Evolutionary conservation across 1,140 invertebrate genomes (phyloP), one percentile per base, ranked within the genome.

Genomic region (Heliconius nattereri): DNA sequence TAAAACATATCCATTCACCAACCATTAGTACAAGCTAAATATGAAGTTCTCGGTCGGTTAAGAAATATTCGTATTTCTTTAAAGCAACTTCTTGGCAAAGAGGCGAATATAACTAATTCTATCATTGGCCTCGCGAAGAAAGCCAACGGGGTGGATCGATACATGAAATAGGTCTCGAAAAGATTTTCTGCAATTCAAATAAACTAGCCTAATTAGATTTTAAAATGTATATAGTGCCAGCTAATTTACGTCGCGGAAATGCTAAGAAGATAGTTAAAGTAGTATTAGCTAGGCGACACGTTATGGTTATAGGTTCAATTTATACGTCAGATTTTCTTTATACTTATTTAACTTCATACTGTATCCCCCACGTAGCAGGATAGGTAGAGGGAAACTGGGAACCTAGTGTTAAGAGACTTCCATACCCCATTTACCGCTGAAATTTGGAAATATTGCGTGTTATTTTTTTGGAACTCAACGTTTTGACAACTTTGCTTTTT

Each of bases 31-130:
- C 20, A 57, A n/a, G n/a, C 54, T 57, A 57, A 57, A 66, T 29
- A 66, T 29, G 9, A 66, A 26, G 11, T 66, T 75, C 52, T 75
- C 74, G 60, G 60, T 66, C 52, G 74, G 54, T 66, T 60, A 75
- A 75, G 35, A 75, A 75, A 60, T 71, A 78, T n/a, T n/a, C n/a
- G n/a, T n/a, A n/a, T 78, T 78, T 78, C 76, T 72, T 54, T 72
- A 71, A 52, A 72, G 76, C 49, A 66, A 71, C 60, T 70, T 71
- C 76, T 78, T 78, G 76, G 76, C 76, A 78, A 78, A 37, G 70
- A 40, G 49, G 76, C 76, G 54, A 78, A 71, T 52, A 78, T 78
- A 57, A 72, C 76, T 72, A 72, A 71, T 78, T 66, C 54, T 16
- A 70, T 70, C 70, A 78, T 78, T 78, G 72, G 26, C 66, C 45